Evolutionary conservation across 2,888 invertebrate species (phyloP).

Genomic region (Brenthis daphne): DNA sequence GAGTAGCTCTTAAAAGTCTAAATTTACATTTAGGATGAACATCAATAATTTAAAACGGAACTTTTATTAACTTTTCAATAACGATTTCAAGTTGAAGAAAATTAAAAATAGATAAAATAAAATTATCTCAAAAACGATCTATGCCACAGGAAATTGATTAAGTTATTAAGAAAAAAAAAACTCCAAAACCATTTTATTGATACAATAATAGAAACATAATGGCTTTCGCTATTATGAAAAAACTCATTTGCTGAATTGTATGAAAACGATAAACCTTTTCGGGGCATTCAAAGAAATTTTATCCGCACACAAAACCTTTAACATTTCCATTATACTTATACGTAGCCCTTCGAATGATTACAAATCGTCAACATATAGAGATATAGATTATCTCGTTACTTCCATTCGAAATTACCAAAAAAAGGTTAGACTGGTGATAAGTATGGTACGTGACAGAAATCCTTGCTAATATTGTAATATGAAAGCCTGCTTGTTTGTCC

Average conservation of each 20-base stretch:
- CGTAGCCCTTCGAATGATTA: constrained; percentile 7
- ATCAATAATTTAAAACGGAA: too few relatives aligned
- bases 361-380: constrained; percentile 27
- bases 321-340: constrained; percentile 5
- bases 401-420: constrained; percentile 19
- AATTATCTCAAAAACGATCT: too few relatives aligned
- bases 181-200: neutral
- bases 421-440: constrained; percentile 22
- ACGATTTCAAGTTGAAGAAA: too few relatives aligned
- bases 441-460: constrained; percentile 25
- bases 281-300: constrained; percentile 1
- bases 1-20: too few relatives aligned
- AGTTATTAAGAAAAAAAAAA: neutral
- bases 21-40: too few relatives aligned
- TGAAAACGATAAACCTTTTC: constrained; percentile 10
- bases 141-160: neutral
- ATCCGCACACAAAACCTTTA: constrained; percentile 1
- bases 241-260: constrained; percentile 4
- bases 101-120: too few relatives aligned
- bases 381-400: constrained; percentile 33
- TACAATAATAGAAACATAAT: neutral
- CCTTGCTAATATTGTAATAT: too few relatives aligned
- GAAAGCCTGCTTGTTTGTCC: too few relatives aligned
- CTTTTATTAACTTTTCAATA: too few relatives aligned
- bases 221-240: neutral